Evolutionary conservation across 2,113 vertebrate species (phyloP).

Genomic region (Thymallus thymallus): DNA sequence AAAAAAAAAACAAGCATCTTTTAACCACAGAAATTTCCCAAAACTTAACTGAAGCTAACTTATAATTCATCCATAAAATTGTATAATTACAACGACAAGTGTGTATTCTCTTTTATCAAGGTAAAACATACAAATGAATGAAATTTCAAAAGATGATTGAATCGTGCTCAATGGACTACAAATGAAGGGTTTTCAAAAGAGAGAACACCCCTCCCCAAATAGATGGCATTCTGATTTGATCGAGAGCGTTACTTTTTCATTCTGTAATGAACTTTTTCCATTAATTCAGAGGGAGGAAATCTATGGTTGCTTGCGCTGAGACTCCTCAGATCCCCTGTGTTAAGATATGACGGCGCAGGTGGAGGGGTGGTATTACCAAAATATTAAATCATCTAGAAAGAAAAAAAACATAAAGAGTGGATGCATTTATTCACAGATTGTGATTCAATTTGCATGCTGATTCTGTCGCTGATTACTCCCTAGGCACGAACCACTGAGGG

Average conservation of each 20-base stretch:
- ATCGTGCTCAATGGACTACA: conserved; percentile 44
- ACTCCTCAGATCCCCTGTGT: conserved; percentile 43
- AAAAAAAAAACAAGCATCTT: not conserved
- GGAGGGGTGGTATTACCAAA: conserved; percentile 41
- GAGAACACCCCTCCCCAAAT: conserved; percentile 22
- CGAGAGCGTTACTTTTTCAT: conserved; percentile 47
- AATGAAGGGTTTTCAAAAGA: conserved; percentile 42
- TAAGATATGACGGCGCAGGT: conserved; percentile 39
- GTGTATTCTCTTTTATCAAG: conserved; percentile 23
- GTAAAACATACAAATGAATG: conserved; percentile 10
- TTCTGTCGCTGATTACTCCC: conserved; percentile 56
- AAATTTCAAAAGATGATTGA: conserved; percentile 33
- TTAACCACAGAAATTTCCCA: not conserved
- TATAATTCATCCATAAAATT: not conserved
- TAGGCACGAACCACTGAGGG: conserved; percentile 29
- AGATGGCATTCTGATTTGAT: conserved; percentile 50
- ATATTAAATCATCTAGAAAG: conserved; percentile 55
- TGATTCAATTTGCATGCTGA: conserved; percentile 63
- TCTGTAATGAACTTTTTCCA: conserved; percentile 55
- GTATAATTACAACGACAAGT: conserved; percentile 18
- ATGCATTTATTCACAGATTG: conserved; percentile 59
- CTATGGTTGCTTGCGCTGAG: conserved; percentile 43
- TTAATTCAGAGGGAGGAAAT: conserved; percentile 49
- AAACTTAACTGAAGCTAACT: not conserved
- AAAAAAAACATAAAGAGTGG: conserved; percentile 49